Percentiles rank a stretch among this genome's conserved stretches.
These are phyloP conservation scores for Gracilinanus agilis DNA, from an alignment of 2,113 vertebrate species.

Conservation along the genomic window DNA sequence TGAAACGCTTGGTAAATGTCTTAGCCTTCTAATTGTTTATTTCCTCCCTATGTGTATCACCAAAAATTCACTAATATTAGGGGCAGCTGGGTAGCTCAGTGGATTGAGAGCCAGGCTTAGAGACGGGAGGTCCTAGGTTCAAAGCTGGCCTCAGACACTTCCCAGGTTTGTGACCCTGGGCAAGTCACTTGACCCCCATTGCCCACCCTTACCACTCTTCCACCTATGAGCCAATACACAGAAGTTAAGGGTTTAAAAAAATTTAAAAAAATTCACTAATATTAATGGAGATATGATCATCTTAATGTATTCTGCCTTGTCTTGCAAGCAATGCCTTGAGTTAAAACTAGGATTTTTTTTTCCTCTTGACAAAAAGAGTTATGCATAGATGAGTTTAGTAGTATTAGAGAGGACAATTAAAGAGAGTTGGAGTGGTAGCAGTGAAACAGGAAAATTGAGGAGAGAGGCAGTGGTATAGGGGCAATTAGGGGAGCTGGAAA, in stretches of 20 bases:
- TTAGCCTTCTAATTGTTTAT: not conserved
- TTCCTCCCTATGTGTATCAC: not conserved
- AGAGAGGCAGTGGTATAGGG: not conserved
- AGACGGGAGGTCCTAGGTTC: too few relatives aligned
- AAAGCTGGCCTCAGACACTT: too few relatives aligned
- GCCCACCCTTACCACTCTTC: too few relatives aligned
- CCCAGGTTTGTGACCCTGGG: too few relatives aligned
- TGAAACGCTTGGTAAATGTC: not conserved
- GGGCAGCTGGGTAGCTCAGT: too few relatives aligned
- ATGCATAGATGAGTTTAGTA: not conserved
- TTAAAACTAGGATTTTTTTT: not conserved
- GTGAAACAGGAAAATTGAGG: not conserved
- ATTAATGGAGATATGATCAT: not conserved
- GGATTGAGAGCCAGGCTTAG: too few relatives aligned
- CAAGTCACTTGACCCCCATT: too few relatives aligned
- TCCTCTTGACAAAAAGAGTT: not conserved
- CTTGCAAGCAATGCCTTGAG: not conserved
- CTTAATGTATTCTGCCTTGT: not conserved
- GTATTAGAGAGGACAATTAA: not conserved
- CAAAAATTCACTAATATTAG: not conserved
- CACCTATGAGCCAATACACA: too few relatives aligned
- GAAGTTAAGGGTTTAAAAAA: too few relatives aligned
- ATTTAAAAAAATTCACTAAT: not conserved
- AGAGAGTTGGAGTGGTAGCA: not conserved
- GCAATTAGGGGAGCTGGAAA: not conserved